Evolutionary conservation across 2,113 vertebrate species (phyloP), one percentile per base, ranked within the genome.

Genomic region (Cacatua alba): DNA sequence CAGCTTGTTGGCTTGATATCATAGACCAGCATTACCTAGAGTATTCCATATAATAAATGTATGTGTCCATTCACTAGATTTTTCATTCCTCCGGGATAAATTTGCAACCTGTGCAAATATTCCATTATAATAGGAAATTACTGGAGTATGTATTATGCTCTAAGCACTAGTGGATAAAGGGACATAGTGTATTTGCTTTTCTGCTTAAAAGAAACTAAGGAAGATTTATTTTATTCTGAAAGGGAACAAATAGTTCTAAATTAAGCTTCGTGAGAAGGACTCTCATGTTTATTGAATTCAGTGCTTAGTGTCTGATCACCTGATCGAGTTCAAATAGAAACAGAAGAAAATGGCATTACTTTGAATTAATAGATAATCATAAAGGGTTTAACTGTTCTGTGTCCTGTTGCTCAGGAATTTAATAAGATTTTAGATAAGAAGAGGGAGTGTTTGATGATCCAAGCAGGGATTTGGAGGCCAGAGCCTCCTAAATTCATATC

Each of bases 311-410:
- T 92, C 81, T 75, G 89, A 74, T 91, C 75, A 87, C 65, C 87
- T 88, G 92, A 88, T 90, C 11, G 5, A 4, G 21, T 86, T 96
- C 79, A 86, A 94, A 92, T 82, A 48, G 84, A 94, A 96, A 93
- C 68, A 94, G 89, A 85, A 82, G 57, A 68, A 96, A 94, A 70
- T 57, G 51, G 17, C 53, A 82, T 92, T 92, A 71, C 51, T 95
- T 91, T 77, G 88, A 94, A 63, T 94, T 86, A 94, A 94, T 76
- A 88, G 64, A n/a, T 86, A 68, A 82, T 95, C 87, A 86, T 90
- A 95, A 90, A 82, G 55, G 69, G 49, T 92, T 97, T 97, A 86
- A 74, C 79, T 91, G 85, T 93, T 84, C 75, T 91, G 3, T 86
- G 55, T 52, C 46, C 49, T 70, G n/a, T 75, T 89, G 59, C 28